phyloP scores from a whole-genome alignment of 2,888 invertebrate genomes.

The Chirona hameri region DNA sequence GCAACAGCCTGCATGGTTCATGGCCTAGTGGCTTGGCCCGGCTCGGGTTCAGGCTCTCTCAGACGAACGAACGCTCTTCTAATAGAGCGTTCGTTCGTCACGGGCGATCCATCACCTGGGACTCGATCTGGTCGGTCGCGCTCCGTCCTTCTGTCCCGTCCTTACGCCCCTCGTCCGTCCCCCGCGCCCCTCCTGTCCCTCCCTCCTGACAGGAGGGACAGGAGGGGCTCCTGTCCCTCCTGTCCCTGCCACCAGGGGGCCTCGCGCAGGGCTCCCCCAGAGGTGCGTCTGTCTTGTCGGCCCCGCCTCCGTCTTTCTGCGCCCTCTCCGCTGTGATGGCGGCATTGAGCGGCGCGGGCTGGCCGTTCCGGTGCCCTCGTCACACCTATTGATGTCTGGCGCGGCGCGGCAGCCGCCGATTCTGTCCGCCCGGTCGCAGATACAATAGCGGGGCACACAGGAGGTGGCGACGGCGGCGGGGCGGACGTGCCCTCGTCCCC shows the following conservation, averaged over 20 bases:
- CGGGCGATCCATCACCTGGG: not conserved
- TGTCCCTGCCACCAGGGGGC: too few species aligned
- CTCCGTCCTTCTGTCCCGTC: not conserved
- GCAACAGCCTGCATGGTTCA: too few species aligned
- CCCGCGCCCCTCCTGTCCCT: too few species aligned
- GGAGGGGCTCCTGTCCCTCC: too few species aligned
- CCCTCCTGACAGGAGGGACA: too few species aligned
- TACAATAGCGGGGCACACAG: not conserved
- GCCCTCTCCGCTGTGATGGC: not conserved
- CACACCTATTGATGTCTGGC: not conserved
- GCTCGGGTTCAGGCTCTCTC: too few species aligned
- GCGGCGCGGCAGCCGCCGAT: not conserved
- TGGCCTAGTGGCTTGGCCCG: too few species aligned
- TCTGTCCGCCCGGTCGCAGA: not conserved
- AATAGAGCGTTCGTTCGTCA: too few species aligned
- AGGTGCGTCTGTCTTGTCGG: not conserved
- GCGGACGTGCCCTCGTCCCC: too few species aligned
- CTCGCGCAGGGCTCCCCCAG: too few species aligned
- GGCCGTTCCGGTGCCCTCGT: not conserved
- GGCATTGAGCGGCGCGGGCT: not conserved
- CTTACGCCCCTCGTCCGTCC: too few species aligned
- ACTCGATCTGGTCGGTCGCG: not conserved
- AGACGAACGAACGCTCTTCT: not conserved
- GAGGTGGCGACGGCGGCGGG: not conserved
- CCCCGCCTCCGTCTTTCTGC: not conserved